phyloP scores from a whole-genome alignment of 1,140 invertebrate genomes.

The Nephila pilipes region DNA sequence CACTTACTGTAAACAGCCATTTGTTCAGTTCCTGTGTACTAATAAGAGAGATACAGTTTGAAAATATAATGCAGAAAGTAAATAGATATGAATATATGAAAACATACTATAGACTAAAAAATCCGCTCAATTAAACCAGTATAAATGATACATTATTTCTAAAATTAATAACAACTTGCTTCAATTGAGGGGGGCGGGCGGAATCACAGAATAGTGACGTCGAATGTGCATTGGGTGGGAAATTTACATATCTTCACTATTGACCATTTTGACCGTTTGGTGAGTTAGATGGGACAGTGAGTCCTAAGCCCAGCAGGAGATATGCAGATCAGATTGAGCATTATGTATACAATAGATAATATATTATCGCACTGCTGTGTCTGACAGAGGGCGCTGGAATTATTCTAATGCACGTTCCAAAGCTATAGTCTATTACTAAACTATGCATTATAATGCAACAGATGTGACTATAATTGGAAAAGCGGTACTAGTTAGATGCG shows the following conservation, averaged over 20 bases:
- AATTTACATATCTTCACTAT: neutral
- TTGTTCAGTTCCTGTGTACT: too few relatives aligned
- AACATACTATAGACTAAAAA: too few relatives aligned
- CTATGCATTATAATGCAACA: neutral
- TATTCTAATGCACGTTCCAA: neutral
- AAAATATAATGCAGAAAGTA: too few relatives aligned
- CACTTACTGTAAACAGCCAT: too few relatives aligned
- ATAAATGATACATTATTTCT: too few relatives aligned
- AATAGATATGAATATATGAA: too few relatives aligned
- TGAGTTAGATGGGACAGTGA: neutral
- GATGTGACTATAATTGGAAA: neutral
- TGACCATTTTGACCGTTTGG: neutral
- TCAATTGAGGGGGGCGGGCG: neutral
- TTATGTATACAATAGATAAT: constrained; percentile 19
- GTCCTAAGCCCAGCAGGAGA: neutral
- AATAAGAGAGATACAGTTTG: too few relatives aligned
- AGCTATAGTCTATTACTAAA: neutral
- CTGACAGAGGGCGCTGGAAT: neutral
- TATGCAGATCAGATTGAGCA: neutral
- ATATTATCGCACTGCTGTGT: neutral
- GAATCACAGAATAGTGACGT: neutral
- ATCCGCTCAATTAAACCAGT: too few relatives aligned
- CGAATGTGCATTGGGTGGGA: neutral
- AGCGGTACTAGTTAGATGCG: too few relatives aligned
- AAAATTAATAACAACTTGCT: neutral